Conservation (phyloP, 2,888 invertebrate species). For the Cosmia pyralina region DNA sequence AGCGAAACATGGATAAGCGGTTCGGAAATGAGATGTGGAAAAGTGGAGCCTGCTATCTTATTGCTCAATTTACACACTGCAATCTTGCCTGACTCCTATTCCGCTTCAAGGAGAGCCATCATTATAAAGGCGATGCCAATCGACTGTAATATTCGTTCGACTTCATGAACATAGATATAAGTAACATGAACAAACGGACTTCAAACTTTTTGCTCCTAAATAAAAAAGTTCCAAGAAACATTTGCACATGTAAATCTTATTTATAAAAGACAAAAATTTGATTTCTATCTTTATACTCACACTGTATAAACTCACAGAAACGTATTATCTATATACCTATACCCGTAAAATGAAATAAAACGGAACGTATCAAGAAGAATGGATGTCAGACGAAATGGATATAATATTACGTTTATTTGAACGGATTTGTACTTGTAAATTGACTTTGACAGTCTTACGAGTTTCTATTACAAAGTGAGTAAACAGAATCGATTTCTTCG, state of each 20-base stretch:
- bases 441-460: conserved; percentile 23
- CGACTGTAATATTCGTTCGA: not conserved
- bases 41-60: not conserved
- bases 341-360: conserved; percentile 36
- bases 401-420: conserved; percentile 45
- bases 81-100: not conserved
- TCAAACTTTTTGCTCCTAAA: not conserved
- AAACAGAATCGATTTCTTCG: conserved; percentile 21
- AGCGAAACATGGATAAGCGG: not conserved
- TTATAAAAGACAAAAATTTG: conserved; percentile 42
- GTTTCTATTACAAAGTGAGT: conserved; percentile 26
- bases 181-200: not conserved
- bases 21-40: conserved; percentile 12
- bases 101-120: not conserved
- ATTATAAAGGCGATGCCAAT: not conserved
- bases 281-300: conserved; percentile 25
- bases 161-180: not conserved
- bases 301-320: conserved; percentile 13
- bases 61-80: conserved; percentile 1
- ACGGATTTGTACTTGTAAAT: conserved; percentile 22
- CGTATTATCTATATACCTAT: conserved; percentile 27
- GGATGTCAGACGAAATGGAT: conserved; percentile 38
- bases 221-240: conserved; percentile 21
- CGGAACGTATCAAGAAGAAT: conserved; percentile 37
- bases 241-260: conserved; percentile 35